Conservation (phyloP, 1,140 invertebrate genomes). For the Andricus grossulariae region DNA sequence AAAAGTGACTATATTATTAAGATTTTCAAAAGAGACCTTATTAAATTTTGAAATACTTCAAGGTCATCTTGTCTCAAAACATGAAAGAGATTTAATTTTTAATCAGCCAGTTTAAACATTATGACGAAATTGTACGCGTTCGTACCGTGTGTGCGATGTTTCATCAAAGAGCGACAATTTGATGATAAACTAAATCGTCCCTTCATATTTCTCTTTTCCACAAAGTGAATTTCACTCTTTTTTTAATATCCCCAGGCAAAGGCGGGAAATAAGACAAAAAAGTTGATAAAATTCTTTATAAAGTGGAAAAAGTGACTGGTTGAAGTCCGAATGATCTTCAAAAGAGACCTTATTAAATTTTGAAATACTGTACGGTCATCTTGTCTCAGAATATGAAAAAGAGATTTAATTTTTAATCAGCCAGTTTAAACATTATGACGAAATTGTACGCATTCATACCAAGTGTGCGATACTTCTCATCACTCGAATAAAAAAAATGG, state of each 20-base stretch:
- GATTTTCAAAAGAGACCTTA: too few species aligned
- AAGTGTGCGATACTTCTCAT: neutral
- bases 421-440: neutral
- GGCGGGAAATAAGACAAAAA: conserved; percentile 32
- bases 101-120: too few species aligned
- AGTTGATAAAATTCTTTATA: conserved; percentile 36
- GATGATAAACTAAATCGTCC: conserved; percentile 4
- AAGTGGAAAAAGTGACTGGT: conserved; percentile 3
- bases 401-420: too few species aligned
- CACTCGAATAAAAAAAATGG: neutral
- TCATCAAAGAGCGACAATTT: neutral
- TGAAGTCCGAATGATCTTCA: too few species aligned
- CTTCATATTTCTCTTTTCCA: conserved; percentile 25
- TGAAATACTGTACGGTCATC: too few species aligned
- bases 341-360: too few species aligned
- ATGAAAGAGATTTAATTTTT: too few species aligned
- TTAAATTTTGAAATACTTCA: too few species aligned
- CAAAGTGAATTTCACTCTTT: conserved; percentile 34
- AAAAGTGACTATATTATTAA: too few species aligned
- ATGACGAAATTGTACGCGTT: neutral
- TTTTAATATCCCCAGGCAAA: conserved; percentile 44
- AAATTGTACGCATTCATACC: neutral
- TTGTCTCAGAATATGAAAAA: too few species aligned
- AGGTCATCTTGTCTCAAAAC: too few species aligned
- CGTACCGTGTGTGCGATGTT: too few species aligned